Evolutionary conservation across 1,140 invertebrate species (phyloP).

Genomic region (Leptopilina clavipes): DNA sequence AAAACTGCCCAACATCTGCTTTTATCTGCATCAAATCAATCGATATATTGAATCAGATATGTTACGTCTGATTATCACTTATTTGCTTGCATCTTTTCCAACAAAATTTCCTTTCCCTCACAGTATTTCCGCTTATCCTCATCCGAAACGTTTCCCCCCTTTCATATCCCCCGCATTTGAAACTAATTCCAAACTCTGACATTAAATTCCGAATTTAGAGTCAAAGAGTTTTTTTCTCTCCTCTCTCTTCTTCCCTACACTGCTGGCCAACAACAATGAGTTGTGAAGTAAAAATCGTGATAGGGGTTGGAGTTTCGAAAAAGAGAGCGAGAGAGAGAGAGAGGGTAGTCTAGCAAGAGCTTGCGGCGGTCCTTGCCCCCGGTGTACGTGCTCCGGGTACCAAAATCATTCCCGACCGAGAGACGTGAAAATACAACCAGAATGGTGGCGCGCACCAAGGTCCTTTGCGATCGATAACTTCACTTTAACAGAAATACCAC

Average conservation of each 20-base stretch:
- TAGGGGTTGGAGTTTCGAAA: slow-evolving; percentile 50
- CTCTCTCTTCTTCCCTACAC: not conserved
- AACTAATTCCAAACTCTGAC: slow-evolving; percentile 10
- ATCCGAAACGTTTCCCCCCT: no score
- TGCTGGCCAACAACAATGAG: not conserved
- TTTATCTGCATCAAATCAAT: no score
- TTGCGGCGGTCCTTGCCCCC: slow-evolving; percentile 75
- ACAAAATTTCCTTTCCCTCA: no score
- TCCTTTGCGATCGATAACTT: slow-evolving; percentile 72
- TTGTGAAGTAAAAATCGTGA: slow-evolving; percentile 44
- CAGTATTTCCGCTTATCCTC: no score
- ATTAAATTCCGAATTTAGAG: slow-evolving; percentile 30
- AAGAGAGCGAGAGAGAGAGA: slow-evolving; percentile 47
- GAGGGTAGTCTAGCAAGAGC: slow-evolving; percentile 61
- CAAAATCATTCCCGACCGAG: slow-evolving; percentile 67
- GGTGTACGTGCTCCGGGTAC: slow-evolving; percentile 73
- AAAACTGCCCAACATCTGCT: no score
- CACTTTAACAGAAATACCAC: slow-evolving; percentile 59
- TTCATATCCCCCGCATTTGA: no score
- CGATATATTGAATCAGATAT: no score
- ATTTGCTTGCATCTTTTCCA: no score
- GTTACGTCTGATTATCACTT: no score
- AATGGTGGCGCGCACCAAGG: slow-evolving; percentile 71
- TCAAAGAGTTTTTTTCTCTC: slow-evolving; percentile 15
- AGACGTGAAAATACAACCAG: slow-evolving; percentile 66